Conservation (phyloP, 1,140 invertebrate species). For the Drosophila bipectinata region DNA sequence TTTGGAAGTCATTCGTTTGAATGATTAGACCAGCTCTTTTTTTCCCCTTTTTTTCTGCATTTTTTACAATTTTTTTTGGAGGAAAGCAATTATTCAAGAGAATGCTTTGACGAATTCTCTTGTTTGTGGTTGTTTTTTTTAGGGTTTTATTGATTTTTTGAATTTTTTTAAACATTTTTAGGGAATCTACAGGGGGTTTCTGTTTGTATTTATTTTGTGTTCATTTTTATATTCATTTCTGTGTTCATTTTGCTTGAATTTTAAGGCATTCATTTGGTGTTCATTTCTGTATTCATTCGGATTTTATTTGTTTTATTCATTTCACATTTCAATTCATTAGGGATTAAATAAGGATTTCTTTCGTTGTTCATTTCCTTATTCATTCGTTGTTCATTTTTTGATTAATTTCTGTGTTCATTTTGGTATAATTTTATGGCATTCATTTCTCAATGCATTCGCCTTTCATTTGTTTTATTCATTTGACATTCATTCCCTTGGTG, state of each 20-base stretch:
- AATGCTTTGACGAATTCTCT: not conserved
- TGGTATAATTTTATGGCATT: too few relatives aligned
- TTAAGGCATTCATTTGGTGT: not conserved
- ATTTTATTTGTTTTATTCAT: not conserved
- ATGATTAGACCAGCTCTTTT: constrained; percentile 6
- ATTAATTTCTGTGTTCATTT: too few relatives aligned
- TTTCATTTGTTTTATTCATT: too few relatives aligned
- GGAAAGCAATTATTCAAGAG: constrained; percentile 7
- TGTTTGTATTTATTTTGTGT: too few relatives aligned
- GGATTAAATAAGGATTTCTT: not conserved
- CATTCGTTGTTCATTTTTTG: too few relatives aligned
- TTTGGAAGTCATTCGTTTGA: constrained; percentile 34
- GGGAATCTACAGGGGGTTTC: too few relatives aligned
- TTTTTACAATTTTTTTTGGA: not conserved
- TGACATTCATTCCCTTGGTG: not conserved
- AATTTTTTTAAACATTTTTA: too few relatives aligned
- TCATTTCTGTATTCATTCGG: not conserved
- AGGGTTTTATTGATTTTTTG: too few relatives aligned
- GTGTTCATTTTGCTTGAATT: not conserved
- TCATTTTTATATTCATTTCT: too few relatives aligned
- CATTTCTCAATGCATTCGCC: too few relatives aligned
- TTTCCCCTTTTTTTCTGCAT: not conserved
- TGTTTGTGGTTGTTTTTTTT: too few relatives aligned
- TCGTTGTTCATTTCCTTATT: too few relatives aligned
- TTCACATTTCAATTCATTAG: not conserved